Conservation (phyloP, 2,888 invertebrate genomes). For the Apotomis turbidana region DNA sequence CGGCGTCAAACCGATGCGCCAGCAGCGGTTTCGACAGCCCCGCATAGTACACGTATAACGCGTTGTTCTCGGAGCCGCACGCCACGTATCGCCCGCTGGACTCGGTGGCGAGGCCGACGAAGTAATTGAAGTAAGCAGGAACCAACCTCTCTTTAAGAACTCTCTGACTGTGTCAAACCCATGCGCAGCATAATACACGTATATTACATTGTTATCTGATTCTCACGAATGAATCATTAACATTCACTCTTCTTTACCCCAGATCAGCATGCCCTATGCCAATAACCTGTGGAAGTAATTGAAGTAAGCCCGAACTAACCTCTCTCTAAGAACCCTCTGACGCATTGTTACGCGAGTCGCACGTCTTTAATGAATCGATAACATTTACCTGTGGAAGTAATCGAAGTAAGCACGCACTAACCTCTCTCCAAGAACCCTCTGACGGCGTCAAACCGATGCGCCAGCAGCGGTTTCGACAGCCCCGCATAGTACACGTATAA, state of each 20-base stretch:
- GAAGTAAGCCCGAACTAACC: too few species aligned
- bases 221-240: constrained; percentile 47
- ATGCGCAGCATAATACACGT: too few species aligned
- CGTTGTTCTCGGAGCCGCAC: constrained; percentile 92
- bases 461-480: constrained; percentile 92
- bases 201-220: constrained; percentile 92
- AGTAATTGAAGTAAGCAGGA: too few species aligned
- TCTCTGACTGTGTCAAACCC: too few species aligned
- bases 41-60: constrained; percentile 54
- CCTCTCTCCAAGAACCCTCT: constrained; percentile 87
- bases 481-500: constrained; percentile 96
- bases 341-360: constrained; percentile 91
- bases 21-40: constrained; percentile 83
- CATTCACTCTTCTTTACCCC: too few species aligned
- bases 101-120: constrained; percentile 71
- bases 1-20: constrained; percentile 53
- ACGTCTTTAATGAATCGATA: constrained; percentile 47
- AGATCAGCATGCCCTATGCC: too few species aligned
- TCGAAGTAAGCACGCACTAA: constrained; percentile 69
- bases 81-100: constrained; percentile 76
- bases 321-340: too few species aligned
- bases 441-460: constrained; percentile 93
- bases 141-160: too few species aligned
- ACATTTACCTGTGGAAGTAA: constrained; percentile 57
- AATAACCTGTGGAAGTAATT: too few species aligned